A percentile compares a stretch with the other conserved stretches of the same genome.
Evolutionary conservation across 2,797 vertebrate genomes (phyloP).

Genomic region (Onychomys arenicola): DNA sequence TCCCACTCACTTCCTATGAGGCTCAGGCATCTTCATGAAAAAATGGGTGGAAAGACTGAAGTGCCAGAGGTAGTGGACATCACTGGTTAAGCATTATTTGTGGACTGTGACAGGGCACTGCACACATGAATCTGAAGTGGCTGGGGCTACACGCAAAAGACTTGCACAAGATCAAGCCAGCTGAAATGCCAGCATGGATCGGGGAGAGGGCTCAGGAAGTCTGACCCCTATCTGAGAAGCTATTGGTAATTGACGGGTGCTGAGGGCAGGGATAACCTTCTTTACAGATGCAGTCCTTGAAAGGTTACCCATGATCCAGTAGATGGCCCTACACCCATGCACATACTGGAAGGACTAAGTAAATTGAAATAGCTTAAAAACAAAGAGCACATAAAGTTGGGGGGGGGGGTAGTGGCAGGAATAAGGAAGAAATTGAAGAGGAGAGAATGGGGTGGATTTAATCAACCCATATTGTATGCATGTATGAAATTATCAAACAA

Average conservation of each 20-base stretch:
- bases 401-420: not conserved
- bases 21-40: not conserved
- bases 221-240: not conserved
- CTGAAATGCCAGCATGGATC: not conserved
- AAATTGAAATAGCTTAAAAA: not conserved
- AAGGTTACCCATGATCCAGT: not conserved
- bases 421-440: not conserved
- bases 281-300: not conserved
- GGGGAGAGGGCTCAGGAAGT: not conserved
- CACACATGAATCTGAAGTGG: too few relatives aligned
- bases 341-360: not conserved
- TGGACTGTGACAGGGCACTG: too few relatives aligned
- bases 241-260: not conserved
- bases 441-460: not conserved
- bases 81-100: not conserved
- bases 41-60: not conserved
- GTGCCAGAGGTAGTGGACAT: not conserved
- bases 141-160: not conserved
- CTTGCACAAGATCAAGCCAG: not conserved
- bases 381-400: not conserved
- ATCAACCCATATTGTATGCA: not conserved
- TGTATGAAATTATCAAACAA: too few relatives aligned
- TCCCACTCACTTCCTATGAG: not conserved
- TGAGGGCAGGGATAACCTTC: not conserved
- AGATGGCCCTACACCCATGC: too few relatives aligned